phyloP scores from a whole-genome alignment of 2,113 vertebrate species.

The Cyphomyrus plagiostoma region DNA sequence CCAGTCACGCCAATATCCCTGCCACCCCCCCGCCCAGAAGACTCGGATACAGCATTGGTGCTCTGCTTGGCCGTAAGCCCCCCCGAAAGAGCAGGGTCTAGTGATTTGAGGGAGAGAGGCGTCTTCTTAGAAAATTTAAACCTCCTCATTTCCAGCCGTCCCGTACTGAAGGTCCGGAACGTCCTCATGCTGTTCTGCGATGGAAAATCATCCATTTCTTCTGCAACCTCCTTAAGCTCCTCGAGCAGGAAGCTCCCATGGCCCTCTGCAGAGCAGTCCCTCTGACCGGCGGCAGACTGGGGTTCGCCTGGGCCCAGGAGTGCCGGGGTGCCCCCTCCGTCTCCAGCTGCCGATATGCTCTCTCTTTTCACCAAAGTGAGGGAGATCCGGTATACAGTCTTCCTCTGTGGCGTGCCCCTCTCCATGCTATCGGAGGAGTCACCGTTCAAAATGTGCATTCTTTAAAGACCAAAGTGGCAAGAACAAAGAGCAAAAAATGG shows the following conservation, averaged over 20 bases:
- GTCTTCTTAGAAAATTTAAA: conserved; percentile 56
- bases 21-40: neutral
- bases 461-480: conserved; percentile 16
- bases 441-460: conserved; percentile 79
- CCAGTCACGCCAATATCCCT: neutral
- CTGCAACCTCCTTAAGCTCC: conserved; percentile 61
- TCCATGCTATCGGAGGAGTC: conserved; percentile 65
- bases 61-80: neutral
- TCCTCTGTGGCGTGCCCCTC: conserved; percentile 70
- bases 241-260: conserved; percentile 52
- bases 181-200: conserved; percentile 60
- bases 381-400: conserved; percentile 86
- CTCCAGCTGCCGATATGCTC: conserved; percentile 49
- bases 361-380: conserved; percentile 89
- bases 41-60: neutral
- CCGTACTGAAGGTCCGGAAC: conserved; percentile 82
- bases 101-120: conserved; percentile 25
- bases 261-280: conserved; percentile 44
- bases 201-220: conserved; percentile 50
- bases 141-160: conserved; percentile 80
- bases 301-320: conserved; percentile 37
- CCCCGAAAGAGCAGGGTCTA: conserved; percentile 11
- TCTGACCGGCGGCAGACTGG: conserved; percentile 38
- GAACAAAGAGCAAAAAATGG: conserved; percentile 3
- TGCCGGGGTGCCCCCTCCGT: conserved; percentile 14